Conservation (phyloP, 2,113 vertebrate species). For the Sus scrofa region DNA sequence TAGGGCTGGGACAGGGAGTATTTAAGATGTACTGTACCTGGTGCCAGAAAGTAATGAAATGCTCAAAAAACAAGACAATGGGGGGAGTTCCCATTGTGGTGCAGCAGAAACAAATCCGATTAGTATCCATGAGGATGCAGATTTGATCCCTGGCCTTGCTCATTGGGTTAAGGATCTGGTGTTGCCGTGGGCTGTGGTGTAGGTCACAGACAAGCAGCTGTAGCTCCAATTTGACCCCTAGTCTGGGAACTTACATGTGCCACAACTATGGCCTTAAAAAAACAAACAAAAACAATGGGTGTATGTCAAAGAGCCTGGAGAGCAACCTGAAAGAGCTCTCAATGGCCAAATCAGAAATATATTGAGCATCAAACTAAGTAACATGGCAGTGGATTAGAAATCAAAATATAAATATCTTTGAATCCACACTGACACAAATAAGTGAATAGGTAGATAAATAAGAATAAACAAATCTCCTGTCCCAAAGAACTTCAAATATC, state of each 20-base stretch:
- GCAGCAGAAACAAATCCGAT: no score
- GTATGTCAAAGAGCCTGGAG: not conserved
- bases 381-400: not conserved
- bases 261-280: not conserved
- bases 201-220: no score
- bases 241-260: no score
- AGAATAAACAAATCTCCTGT: not conserved
- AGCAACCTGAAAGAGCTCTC: not conserved
- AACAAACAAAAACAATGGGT: not conserved
- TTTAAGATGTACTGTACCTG: not conserved
- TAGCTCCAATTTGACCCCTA: no score
- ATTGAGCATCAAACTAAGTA: not conserved
- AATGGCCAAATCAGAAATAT: not conserved
- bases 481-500: not conserved
- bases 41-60: not conserved
- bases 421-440: not conserved
- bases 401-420: not conserved
- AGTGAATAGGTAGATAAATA: not conserved
- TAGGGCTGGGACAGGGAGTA: not conserved
- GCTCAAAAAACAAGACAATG: not conserved
- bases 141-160: no score
- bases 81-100: no score
- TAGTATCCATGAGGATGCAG: no score
- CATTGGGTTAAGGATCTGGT: no score
- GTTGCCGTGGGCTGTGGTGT: no score